Percentiles rank a stretch among this genome's conserved stretches.
phyloP scores from a whole-genome alignment of 2,797 vertebrate genomes.

The Takifugu ocellatus region DNA sequence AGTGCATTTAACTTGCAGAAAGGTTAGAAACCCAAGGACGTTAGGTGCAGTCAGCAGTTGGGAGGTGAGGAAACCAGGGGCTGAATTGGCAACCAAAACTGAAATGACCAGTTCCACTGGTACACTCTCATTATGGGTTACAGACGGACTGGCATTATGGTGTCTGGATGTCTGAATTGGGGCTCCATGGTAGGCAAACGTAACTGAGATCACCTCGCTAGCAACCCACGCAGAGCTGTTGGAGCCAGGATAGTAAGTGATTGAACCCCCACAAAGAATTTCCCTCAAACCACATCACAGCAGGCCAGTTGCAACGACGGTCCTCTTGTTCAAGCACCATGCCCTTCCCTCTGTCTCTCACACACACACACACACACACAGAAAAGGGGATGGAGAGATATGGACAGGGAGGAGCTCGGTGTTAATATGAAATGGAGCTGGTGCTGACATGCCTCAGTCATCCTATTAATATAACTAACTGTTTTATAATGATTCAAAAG shows the following conservation, averaged over 20 bases:
- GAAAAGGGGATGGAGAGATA: too few species aligned
- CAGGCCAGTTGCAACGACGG: slow-evolving; percentile 44
- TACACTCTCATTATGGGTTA: slow-evolving; percentile 72
- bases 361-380: slow-evolving; percentile 12
- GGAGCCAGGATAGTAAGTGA: slow-evolving; percentile 67
- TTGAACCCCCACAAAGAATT: slow-evolving; percentile 66
- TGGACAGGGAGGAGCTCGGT: neutral
- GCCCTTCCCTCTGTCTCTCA: slow-evolving; percentile 28
- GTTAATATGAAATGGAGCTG: slow-evolving; percentile 8
- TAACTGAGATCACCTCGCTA: slow-evolving; percentile 72
- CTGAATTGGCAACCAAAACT: slow-evolving; percentile 63
- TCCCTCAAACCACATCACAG: slow-evolving; percentile 70
- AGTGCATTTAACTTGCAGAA: slow-evolving; percentile 66
- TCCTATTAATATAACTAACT: neutral
- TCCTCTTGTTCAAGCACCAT: slow-evolving; percentile 54
- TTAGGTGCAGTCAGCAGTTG: slow-evolving; percentile 63
- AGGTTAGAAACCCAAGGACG: slow-evolving; percentile 62
- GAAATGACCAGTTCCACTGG: slow-evolving; percentile 72
- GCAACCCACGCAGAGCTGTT: slow-evolving; percentile 66
- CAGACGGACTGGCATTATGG: slow-evolving; percentile 74
- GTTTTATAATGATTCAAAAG: neutral
- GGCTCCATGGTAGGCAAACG: slow-evolving; percentile 67
- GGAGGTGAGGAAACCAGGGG: slow-evolving; percentile 48
- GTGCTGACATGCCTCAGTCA: slow-evolving; percentile 8
- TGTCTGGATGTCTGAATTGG: slow-evolving; percentile 72